These are phyloP conservation scores for Nesoenas mayeri DNA, from an alignment of 2,113 vertebrate species.

Conservation along the genomic window DNA sequence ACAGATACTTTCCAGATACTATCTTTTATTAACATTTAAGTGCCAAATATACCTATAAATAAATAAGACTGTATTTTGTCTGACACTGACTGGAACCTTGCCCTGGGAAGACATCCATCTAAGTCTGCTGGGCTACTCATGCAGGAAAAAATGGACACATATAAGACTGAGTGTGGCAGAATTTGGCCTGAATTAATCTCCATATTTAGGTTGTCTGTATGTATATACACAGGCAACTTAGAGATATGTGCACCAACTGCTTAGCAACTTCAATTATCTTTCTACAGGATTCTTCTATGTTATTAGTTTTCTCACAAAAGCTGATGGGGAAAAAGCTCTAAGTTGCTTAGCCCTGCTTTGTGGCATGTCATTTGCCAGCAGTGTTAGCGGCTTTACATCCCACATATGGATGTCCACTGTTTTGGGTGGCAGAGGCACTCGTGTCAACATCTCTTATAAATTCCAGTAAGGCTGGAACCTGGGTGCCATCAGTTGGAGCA, in stretches of 20 bases:
- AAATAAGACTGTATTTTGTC: neutral
- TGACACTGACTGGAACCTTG: neutral
- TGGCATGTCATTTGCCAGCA: neutral
- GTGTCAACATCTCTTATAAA: neutral
- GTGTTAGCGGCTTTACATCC: neutral
- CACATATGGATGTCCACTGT: too few species aligned
- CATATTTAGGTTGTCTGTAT: neutral
- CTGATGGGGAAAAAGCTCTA: neutral
- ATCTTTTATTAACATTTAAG: neutral
- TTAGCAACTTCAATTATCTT: neutral
- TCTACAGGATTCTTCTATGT: neutral
- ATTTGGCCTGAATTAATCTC: neutral
- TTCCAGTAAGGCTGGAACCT: neutral
- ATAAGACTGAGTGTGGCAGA: neutral
- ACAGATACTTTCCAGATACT: neutral
- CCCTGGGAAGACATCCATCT: neutral
- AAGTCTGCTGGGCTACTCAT: neutral
- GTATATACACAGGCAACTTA: neutral
- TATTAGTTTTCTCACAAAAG: neutral
- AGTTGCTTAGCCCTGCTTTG: neutral
- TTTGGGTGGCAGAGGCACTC: neutral
- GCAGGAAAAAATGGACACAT: neutral
- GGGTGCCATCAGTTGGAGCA: neutral
- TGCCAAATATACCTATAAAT: neutral
- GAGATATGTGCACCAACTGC: neutral